Evolutionary conservation across 2,888 invertebrate genomes (phyloP).

Genomic region (Graphium colonna): DNA sequence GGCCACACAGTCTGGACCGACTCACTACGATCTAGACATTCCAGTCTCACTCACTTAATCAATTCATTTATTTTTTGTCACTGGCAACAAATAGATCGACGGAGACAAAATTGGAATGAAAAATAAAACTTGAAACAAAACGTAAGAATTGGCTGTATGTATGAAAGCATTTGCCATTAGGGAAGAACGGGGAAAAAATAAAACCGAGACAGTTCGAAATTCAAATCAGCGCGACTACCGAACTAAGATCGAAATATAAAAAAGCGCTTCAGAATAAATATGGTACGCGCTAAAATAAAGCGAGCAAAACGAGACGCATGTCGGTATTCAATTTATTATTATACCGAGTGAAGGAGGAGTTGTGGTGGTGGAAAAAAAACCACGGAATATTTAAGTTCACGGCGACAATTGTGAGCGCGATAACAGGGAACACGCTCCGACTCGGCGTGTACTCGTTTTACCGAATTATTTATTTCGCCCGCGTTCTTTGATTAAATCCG

Average conservation of each 20-base stretch:
- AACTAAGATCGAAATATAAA: background rate
- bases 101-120: too few species aligned
- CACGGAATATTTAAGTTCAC: conserved; percentile 13
- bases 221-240: background rate
- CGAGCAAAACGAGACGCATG: background rate
- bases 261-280: background rate
- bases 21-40: conserved; percentile 28
- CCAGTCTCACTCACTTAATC: conserved; percentile 8
- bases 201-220: background rate
- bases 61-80: too few species aligned
- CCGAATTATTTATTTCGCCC: conserved; percentile 20
- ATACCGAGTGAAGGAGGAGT: conserved; percentile 7
- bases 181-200: background rate
- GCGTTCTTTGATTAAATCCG: conserved; percentile 20
- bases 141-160: too few species aligned
- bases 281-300: background rate
- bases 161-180: background rate
- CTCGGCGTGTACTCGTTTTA: conserved; percentile 15
- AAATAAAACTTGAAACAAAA: too few species aligned
- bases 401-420: conserved; percentile 18
- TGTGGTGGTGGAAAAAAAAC: conserved; percentile 3
- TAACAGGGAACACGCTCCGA: conserved; percentile 12
- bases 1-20: too few species aligned
- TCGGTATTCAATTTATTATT: conserved; percentile 9
- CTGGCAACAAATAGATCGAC: too few species aligned